Evolutionary conservation across 2,797 vertebrate genomes (phyloP).

Genomic region (Enteromius trimaculatus): DNA sequence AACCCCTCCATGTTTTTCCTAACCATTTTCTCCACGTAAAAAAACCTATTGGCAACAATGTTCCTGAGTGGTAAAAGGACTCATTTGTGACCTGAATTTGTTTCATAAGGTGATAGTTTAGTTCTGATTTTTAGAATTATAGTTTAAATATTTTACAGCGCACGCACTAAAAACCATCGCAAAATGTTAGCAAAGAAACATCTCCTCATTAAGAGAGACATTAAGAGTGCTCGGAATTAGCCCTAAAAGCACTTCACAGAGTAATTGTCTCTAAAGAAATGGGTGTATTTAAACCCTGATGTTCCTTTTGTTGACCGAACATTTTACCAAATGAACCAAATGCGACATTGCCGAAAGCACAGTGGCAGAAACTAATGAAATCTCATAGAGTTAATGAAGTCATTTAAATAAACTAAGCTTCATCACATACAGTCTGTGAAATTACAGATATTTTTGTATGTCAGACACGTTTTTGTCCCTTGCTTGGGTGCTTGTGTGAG

Average conservation of each 20-base stretch:
- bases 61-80: conserved; percentile 3
- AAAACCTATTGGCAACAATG: background rate
- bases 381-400: conserved; percentile 46
- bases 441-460: conserved; percentile 5
- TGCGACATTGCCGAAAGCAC: conserved; percentile 40
- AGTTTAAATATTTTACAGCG: conserved; percentile 28
- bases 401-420: conserved; percentile 45
- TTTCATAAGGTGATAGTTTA: conserved; percentile 19
- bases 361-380: conserved; percentile 45
- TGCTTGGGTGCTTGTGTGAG: conserved; percentile 16
- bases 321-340: conserved; percentile 46
- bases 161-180: conserved; percentile 36
- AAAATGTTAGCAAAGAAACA: conserved; percentile 47
- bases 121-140: conserved; percentile 29
- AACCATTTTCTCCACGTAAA: background rate
- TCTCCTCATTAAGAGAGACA: conserved; percentile 51
- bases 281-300: conserved; percentile 46
- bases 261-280: conserved; percentile 49
- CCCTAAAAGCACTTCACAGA: conserved; percentile 47
- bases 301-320: conserved; percentile 54
- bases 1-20: conserved; percentile 36
- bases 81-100: conserved; percentile 23
- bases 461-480: conserved; percentile 12
- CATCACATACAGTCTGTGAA: conserved; percentile 29
- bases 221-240: conserved; percentile 42